phyloP scores from a whole-genome alignment of 2,113 vertebrate genomes.

The Anhinga anhinga region DNA sequence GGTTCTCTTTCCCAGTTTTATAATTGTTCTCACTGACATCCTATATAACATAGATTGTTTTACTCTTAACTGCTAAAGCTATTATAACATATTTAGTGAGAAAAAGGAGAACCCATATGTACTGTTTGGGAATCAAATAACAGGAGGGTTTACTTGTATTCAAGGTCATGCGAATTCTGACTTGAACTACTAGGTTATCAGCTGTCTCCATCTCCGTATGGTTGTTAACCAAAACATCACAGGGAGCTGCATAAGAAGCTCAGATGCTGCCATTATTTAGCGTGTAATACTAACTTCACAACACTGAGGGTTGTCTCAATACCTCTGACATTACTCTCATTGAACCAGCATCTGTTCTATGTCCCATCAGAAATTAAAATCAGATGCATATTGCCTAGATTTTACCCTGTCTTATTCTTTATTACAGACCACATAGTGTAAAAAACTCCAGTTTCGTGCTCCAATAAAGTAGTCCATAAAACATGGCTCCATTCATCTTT shows the following conservation, averaged over 20 bases:
- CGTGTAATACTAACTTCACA: neutral
- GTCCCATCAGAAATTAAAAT: neutral
- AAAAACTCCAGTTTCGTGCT: neutral
- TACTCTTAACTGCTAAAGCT: neutral
- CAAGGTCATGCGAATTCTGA: neutral
- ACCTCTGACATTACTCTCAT: neutral
- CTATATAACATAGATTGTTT: neutral
- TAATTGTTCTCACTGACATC: neutral
- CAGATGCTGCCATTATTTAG: neutral
- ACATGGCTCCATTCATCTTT: neutral
- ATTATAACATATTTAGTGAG: neutral
- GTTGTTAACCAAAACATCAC: accelerated
- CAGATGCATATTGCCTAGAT: neutral
- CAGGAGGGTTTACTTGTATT: neutral
- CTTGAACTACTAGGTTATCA: neutral
- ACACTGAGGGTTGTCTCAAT: neutral
- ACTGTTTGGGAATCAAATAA: neutral
- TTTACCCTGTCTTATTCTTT: neutral
- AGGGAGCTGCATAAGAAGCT: neutral
- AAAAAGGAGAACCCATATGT: neutral
- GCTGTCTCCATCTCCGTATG: neutral
- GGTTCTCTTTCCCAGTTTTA: neutral
- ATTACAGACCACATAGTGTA: neutral
- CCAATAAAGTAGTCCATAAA: neutral
- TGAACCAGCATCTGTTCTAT: neutral